These are phyloP conservation scores for Amblyjoppa fuscipennis DNA, from an alignment of 2,888 invertebrate species.

Conservation along the genomic window DNA sequence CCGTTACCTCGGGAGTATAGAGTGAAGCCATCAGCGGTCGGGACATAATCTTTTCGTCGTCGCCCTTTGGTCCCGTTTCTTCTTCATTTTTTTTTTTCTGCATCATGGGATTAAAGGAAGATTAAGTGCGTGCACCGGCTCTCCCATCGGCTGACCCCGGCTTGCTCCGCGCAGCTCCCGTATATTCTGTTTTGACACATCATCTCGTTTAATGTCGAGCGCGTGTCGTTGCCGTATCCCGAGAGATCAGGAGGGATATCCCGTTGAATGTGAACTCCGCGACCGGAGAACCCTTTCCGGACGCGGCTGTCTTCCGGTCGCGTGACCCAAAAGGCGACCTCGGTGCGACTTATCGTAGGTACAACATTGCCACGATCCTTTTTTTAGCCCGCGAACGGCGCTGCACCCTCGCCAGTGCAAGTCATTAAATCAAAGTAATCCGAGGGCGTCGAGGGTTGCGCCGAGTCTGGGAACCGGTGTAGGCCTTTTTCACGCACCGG, in stretches of 20 bases:
- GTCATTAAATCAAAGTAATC: conserved; percentile 44
- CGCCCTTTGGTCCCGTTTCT: conserved; percentile 33
- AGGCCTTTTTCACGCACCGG: neutral
- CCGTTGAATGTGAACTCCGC: conserved; percentile 1
- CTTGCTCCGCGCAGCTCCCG: conserved; percentile 15
- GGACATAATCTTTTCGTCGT: conserved; percentile 64
- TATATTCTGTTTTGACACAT: conserved; percentile 72
- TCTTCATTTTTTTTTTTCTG: conserved; percentile 46
- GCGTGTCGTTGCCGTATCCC: conserved; percentile 77
- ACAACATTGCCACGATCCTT: neutral
- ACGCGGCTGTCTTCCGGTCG: conserved; percentile 62
- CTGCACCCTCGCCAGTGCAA: neutral
- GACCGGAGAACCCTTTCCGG: conserved; percentile 39
- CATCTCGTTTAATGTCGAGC: conserved; percentile 78
- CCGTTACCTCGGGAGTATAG: neutral
- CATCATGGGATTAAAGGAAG: conserved; percentile 67
- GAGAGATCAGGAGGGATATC: conserved; percentile 71
- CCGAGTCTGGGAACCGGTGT: neutral
- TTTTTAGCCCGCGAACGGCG: neutral
- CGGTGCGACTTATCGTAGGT: neutral
- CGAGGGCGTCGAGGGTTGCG: conserved; percentile 13
- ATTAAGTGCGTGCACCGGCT: conserved; percentile 65
- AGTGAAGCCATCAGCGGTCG: conserved; percentile 55
- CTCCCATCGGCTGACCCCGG: conserved; percentile 46
- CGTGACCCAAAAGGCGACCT: neutral